Evolutionary conservation across 2,888 invertebrate species (phyloP), one percentile per base, ranked within the genome.

Genomic region (Plagiodera versicolora): DNA sequence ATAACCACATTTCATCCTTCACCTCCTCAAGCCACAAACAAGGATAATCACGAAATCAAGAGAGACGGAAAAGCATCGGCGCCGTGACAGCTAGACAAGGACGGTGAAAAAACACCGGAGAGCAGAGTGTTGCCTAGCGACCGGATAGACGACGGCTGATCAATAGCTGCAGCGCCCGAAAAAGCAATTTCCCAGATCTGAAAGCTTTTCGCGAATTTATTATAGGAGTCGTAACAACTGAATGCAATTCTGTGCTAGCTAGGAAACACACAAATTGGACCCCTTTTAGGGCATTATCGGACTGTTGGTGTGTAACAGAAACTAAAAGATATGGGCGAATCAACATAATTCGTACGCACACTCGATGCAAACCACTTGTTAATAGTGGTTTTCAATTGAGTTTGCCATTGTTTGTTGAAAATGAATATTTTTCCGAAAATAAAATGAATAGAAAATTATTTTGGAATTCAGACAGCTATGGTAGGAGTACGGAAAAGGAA

Each of bases 131-230:
- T 75, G 75, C 77, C 69, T 74, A 72, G 76, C 77, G 73, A 76
- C 77, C 69, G 66, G 68, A 71, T 74, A 75, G 76, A 77, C 75
- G 75, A 74, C 72, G 73, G 72, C 74, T 77, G 77, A 76, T 77
- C 77, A 72, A 77, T 77, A 76, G 72, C 70, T 68, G 56, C 18
- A 61, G 47, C 48, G 39, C 39, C 39, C 39, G 39, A 39, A 39
- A 39, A 14, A 39, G 39, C 39, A 39, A 39, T 39, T 39, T 39
- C 39, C n/a, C 39, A 39, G 39, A 39, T 39, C 39, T 39, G 39
- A 14, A 39, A 14, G 32, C 32, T 32, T 32, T 32, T 11, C 32
- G 32, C 11, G 9, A 32, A 32, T 32, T 32, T 32, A 32, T 32
- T 2, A 32, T 9, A 2, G 8, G 8, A 10, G 8, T 32, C 32